Evolutionary conservation across 1,140 invertebrate genomes (phyloP).

Genomic region (Planococcus citri): DNA sequence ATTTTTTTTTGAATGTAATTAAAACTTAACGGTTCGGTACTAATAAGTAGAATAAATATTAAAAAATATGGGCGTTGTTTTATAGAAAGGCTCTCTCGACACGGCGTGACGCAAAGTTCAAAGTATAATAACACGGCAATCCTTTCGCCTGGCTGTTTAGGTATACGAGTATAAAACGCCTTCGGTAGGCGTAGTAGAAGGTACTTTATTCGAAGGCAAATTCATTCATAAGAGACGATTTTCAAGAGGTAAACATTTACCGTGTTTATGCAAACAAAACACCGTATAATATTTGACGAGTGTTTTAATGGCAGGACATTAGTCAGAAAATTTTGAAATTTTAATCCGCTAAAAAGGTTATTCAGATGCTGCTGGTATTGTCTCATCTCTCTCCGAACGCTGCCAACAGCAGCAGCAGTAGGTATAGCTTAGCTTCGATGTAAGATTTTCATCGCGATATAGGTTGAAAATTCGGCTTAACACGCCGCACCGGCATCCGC

Average conservation of each 20-base stretch:
- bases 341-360: too few species aligned
- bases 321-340: too few species aligned
- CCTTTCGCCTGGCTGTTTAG: too few species aligned
- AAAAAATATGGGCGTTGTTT: background rate
- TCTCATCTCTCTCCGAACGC: too few species aligned
- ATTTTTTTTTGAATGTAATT: slow-evolving; percentile 8
- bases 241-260: background rate
- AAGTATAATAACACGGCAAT: background rate
- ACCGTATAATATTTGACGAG: background rate
- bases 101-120: background rate
- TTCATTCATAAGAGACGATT: too few species aligned
- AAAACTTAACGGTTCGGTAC: background rate
- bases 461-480: too few species aligned
- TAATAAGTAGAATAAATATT: background rate
- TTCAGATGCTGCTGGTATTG: too few species aligned
- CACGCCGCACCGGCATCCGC: too few species aligned
- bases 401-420: too few species aligned
- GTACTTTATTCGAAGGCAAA: background rate
- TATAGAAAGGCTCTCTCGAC: too few species aligned
- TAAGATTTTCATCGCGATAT: too few species aligned
- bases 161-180: background rate
- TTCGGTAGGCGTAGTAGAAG: background rate
- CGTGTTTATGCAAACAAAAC: background rate
- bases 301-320: background rate
- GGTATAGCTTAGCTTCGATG: too few species aligned